These are phyloP conservation scores for Epinephelus awoara DNA, from an alignment of 2,797 vertebrate species.

Conservation along the genomic window DNA sequence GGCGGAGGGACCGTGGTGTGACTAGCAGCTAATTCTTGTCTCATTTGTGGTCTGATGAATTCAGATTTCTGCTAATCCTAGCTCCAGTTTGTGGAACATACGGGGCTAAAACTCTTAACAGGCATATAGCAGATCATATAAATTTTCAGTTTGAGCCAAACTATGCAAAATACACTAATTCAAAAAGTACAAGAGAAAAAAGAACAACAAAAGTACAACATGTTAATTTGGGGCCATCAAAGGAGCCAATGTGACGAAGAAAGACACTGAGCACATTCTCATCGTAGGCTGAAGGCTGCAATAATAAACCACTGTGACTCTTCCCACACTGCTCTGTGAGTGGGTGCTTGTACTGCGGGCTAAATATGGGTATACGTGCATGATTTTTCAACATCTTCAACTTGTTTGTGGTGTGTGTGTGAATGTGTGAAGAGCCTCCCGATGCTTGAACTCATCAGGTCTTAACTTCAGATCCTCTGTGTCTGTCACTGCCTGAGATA, in stretches of 20 bases:
- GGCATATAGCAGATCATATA: background rate
- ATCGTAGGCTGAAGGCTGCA: conserved; percentile 21
- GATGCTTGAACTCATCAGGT: conserved; percentile 11
- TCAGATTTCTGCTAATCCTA: no score
- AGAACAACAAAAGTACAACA: background rate
- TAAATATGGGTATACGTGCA: conserved; percentile 21
- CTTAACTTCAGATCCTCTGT: conserved; percentile 6
- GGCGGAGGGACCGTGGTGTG: no score
- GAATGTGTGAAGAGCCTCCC: conserved; percentile 1
- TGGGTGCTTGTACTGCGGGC: conserved; percentile 6
- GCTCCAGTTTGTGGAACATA: background rate
- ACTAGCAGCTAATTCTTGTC: no score
- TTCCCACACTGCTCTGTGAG: conserved; percentile 39
- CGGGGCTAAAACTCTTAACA: background rate
- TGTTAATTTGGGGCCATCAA: conserved; percentile 16
- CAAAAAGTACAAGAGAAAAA: background rate
- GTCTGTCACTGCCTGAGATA: background rate
- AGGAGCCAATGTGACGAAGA: conserved; percentile 15
- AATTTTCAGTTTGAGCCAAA: background rate
- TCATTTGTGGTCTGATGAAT: no score
- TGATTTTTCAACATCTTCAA: background rate
- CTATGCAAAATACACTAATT: background rate
- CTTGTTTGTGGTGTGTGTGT: conserved; percentile 7
- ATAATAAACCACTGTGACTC: conserved; percentile 56
- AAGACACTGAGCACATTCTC: conserved; percentile 22